A percentile compares a stretch with the other conserved stretches of the same genome.
Conservation (phyloP, 1,140 invertebrate genomes). For the Grapholita molesta region DNA sequence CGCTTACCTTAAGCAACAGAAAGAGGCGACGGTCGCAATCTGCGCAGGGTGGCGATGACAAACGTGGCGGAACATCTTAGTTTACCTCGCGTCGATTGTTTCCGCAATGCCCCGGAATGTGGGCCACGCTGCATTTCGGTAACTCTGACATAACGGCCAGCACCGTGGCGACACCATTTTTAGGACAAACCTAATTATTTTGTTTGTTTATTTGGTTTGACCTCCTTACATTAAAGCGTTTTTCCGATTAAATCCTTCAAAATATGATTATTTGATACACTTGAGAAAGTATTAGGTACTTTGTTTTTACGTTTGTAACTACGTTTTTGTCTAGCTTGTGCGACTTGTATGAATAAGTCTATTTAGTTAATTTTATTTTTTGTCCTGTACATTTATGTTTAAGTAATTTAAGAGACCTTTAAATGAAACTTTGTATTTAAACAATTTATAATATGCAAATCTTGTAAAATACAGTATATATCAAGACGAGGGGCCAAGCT, state of each 20-base stretch:
- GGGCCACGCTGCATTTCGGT: slow-evolving; percentile 20
- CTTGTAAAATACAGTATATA: too few species aligned
- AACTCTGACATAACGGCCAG: slow-evolving; percentile 33
- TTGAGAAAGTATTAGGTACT: background rate
- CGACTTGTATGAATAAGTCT: too few species aligned
- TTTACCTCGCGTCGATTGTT: slow-evolving; percentile 35
- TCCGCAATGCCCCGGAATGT: slow-evolving; percentile 45
- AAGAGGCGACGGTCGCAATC: slow-evolving; percentile 26
- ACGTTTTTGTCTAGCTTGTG: too few species aligned
- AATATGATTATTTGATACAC: background rate
- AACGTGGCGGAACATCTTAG: slow-evolving; percentile 45
- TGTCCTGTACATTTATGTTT: too few species aligned
- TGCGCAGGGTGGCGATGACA: slow-evolving; percentile 29
- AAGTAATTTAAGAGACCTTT: too few species aligned
- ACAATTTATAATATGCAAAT: too few species aligned
- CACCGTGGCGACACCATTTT: slow-evolving; percentile 17
- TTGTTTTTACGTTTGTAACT: too few species aligned
- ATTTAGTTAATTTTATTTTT: too few species aligned
- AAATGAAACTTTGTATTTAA: too few species aligned
- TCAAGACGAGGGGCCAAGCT: too few species aligned
- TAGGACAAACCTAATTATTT: background rate
- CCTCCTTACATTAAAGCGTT: background rate
- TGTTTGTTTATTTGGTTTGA: background rate
- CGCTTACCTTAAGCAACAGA: slow-evolving; percentile 6
- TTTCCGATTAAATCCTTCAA: background rate